Conservation (phyloP, 1,140 invertebrate genomes). For the Drosophila nigrodunni region DNA sequence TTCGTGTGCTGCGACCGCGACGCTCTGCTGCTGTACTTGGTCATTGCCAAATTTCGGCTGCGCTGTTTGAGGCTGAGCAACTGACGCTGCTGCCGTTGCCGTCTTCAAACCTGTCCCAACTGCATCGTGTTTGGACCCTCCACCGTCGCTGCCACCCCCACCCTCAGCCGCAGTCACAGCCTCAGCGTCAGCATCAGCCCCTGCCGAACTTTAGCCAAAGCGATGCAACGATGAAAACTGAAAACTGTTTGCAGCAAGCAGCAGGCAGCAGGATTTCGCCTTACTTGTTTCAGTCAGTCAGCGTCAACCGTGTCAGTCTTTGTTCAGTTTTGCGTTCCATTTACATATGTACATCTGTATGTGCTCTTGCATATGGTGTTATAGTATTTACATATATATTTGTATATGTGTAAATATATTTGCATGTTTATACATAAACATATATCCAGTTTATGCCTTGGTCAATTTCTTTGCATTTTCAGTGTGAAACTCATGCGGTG, state of each 20-base stretch:
- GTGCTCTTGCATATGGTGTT: constrained; percentile 47
- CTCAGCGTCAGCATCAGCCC: constrained; percentile 5
- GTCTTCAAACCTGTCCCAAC: constrained; percentile 75
- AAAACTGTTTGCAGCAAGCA: constrained; percentile 65
- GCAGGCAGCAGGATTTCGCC: constrained; percentile 72
- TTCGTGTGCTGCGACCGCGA: constrained; percentile 33
- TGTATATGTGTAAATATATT: constrained; percentile 20
- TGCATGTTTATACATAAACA: constrained; percentile 18
- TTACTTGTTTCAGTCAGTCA: constrained; percentile 69
- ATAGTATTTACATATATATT: constrained; percentile 25
- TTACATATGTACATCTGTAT: constrained; percentile 60
- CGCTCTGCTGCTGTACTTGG: constrained; percentile 62
- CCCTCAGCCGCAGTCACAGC: constrained; percentile 14
- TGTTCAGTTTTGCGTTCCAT: constrained; percentile 74
- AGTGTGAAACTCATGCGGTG: constrained; percentile 80
- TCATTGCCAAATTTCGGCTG: constrained; percentile 72
- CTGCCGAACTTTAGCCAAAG: constrained; percentile 4
- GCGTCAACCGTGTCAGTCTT: constrained; percentile 65
- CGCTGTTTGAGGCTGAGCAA: constrained; percentile 25
- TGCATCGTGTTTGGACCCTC: constrained; percentile 71
- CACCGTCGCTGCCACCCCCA: constrained; percentile 30
- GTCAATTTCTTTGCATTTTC: constrained; percentile 76
- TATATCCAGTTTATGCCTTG: constrained; percentile 58
- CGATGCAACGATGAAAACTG: constrained; percentile 53
- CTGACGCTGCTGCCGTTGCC: constrained; percentile 31